Evolutionary conservation across 1,140 invertebrate species (phyloP), one percentile per base, ranked within the genome.

Genomic region (Hycleus phaleratus): DNA sequence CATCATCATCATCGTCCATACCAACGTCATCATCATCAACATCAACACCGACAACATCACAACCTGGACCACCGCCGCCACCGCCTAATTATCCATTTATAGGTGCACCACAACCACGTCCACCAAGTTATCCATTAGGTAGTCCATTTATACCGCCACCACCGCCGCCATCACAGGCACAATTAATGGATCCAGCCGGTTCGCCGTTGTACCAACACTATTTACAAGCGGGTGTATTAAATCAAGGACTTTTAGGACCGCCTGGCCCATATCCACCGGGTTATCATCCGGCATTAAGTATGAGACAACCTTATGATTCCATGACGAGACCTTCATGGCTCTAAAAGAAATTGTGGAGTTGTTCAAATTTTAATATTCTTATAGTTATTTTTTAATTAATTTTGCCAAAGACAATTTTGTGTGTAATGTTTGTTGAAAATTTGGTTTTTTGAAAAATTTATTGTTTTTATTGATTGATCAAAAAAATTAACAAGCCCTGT

Each of bases 141-240:
- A 63, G 64, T 45, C 68, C 67, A 3, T 84, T 82, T 59, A 79
- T 81, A 55, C 74, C 76, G 9, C 68, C 69, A 47, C 69, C 69
- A 26, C 64, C 69, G 46, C 69, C 69, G 26, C 64, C 54, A 45
- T 69, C 64, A 64, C 73, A 68, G 53, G 62, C 66, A 3, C 66
- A 60, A 25, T 64, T 71, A 42, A 71, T 80, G 60, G 82, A 83
- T 62, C 71, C 78, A 10, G 78, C 18, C 18, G 32, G 78, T 53
- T 81, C 80, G 25, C 81, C 82, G 26, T 68, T 86, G 3, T 87
- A 87, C 68, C 83, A 86, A 63, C 84, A 86, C 63, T 85, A 84
- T 67, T 69, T 87, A 50, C 79, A 84, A 39, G 75, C 76, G 43
- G 77, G 79, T 71, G 75, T 82, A 60, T 68, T 82, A 38, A 80